A percentile compares a stretch with the other conserved stretches of the same genome.
phyloP scores from a whole-genome alignment of 2,888 invertebrate genomes.

The Nycteola revayana region DNA sequence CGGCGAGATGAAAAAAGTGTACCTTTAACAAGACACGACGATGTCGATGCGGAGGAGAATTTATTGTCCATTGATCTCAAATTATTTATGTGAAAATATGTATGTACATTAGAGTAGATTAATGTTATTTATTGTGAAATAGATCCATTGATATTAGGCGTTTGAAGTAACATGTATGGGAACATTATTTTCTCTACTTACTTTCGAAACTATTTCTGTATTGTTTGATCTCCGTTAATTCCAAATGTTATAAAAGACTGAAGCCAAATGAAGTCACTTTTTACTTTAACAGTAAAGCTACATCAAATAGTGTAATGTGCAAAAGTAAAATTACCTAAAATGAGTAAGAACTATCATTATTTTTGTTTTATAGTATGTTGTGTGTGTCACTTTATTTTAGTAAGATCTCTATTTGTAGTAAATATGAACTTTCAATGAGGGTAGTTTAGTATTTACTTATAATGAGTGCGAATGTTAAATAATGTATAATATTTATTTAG shows the following conservation, averaged over 20 bases:
- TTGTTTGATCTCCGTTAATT: slow-evolving; percentile 64
- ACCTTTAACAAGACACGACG: slow-evolving; percentile 17
- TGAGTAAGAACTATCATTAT: slow-evolving; percentile 26
- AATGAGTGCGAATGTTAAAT: slow-evolving; percentile 62
- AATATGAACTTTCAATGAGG: slow-evolving; percentile 42
- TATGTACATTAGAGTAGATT: slow-evolving; percentile 58
- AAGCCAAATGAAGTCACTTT: slow-evolving; percentile 32
- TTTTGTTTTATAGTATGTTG: slow-evolving; percentile 33
- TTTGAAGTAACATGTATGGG: slow-evolving; percentile 14
- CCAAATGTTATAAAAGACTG: slow-evolving; percentile 63
- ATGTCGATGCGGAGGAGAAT: slow-evolving; percentile 44
- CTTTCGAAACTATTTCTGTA: slow-evolving; percentile 36
- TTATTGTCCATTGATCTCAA: slow-evolving; percentile 75
- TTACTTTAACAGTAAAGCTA: slow-evolving; percentile 10
- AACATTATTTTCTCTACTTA: slow-evolving; percentile 28
- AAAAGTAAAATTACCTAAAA: slow-evolving; percentile 10
- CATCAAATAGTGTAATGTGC: slow-evolving; percentile 3
- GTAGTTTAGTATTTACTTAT: slow-evolving; percentile 39
- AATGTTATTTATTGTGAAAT: slow-evolving; percentile 65
- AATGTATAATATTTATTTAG: slow-evolving; percentile 72
- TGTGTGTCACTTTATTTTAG: slow-evolving; percentile 48
- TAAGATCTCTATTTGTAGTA: slow-evolving; percentile 71
- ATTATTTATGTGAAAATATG: slow-evolving; percentile 66
- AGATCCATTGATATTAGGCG: slow-evolving; percentile 25
- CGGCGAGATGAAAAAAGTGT: slow-evolving; percentile 36